Conservation (phyloP, 2,888 invertebrate species). For the Heliconius erato region DNA sequence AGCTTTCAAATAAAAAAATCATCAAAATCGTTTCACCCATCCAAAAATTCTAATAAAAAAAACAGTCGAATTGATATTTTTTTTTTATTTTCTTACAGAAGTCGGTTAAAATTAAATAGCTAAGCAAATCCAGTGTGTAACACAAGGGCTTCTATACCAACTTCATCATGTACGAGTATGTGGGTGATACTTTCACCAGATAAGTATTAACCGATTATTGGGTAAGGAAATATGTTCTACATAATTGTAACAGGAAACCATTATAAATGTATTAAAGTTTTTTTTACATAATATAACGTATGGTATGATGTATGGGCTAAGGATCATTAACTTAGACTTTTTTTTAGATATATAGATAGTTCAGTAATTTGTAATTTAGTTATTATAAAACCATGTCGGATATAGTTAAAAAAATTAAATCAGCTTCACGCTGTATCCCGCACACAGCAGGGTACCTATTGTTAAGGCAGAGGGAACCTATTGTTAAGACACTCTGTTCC, state of each 20-base stretch:
- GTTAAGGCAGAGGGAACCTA: too few species aligned
- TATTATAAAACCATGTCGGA: background rate
- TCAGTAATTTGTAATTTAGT: background rate
- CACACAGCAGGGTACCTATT: too few species aligned
- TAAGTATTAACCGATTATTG: background rate
- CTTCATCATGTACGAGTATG: background rate
- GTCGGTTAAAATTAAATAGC: background rate
- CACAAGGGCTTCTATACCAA: background rate
- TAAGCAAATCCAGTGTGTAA: background rate
- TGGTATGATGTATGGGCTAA: background rate
- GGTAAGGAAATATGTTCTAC: constrained; percentile 22
- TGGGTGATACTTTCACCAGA: constrained; percentile 19
- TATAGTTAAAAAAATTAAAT: too few species aligned
- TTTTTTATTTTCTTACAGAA: too few species aligned
- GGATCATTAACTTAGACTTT: background rate
- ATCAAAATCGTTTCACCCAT: too few species aligned
- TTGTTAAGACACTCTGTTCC: too few species aligned
- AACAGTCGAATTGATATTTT: too few species aligned
- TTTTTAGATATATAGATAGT: background rate
- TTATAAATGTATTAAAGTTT: background rate
- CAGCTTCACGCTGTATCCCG: too few species aligned
- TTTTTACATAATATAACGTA: background rate
- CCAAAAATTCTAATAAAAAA: too few species aligned
- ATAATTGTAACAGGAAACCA: constrained; percentile 12
- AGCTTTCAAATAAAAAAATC: too few species aligned